Evolutionary conservation across 1,140 invertebrate genomes (phyloP), one percentile per base, ranked within the genome.

Genomic region (Drosophila takahashii): DNA sequence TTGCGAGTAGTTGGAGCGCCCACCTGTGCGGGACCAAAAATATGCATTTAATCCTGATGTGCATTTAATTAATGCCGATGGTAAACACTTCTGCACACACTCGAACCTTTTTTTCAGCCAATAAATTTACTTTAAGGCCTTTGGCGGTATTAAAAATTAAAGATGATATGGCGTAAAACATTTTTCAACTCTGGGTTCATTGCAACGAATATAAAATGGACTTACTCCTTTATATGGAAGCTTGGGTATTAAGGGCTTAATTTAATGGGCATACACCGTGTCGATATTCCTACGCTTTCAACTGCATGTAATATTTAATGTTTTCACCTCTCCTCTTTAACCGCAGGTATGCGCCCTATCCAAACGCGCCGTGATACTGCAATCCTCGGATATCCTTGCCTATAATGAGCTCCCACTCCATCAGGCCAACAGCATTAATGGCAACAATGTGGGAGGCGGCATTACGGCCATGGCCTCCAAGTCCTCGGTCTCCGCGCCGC

Each of bases 271-370:
- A 16, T 16, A 26, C 3, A 10, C 1, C 18, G 0, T 11, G 29
- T 47, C 32, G 42, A 41, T 27, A 10, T 27, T 26, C 16, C 11
- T 22, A 13, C 8, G 39, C 16, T 9, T 36, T 8, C 5, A 48
- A 37, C 11, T 16, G 15, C 1, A n/a, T 34, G 64, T 77, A 51
- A 61, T 72, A 48, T 52, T 64, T 72, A 52, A 36, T 41, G 26
- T 16, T 62, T 72, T 60, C 29, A 1, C 47, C 48, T 22, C 75
- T 61, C 11, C 15, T 27, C 13, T 7, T 29, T 9, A 37, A 86
- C 84, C 56, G 47, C 76, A 92, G 93, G 95, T 97, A 48, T 97
- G 96, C 92, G 96, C 96, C 3, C 90, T 97, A 56, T 95, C 95
- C 16, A 95, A 94, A 62, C 93, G 95, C 79, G 95, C 87, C 48